Evolutionary conservation across 2,797 vertebrate species (phyloP), one percentile per base, ranked within the genome.

Genomic region (Perodicticus potto): DNA sequence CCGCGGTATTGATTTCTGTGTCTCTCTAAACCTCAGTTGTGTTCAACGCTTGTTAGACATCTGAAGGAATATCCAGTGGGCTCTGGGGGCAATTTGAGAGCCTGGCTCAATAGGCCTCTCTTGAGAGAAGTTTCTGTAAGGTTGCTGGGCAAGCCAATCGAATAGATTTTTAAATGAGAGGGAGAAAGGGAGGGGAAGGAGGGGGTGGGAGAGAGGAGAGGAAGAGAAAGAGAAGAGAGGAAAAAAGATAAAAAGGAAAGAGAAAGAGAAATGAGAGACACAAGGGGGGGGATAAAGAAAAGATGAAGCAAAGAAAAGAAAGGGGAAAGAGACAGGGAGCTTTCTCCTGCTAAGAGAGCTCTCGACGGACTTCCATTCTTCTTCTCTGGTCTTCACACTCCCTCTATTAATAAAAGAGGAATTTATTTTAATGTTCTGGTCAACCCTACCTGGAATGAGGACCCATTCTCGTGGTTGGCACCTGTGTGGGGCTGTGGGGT

Each of bases 1-100:
- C 98, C 97, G 97, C 95, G 3, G 93, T 98, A 99, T 99, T 98
- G 99, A 99, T 99, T 99, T 98, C 98, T 98, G 98, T 98, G 98
- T 99, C 98, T 99, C 98, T 98, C 98, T 98, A 98, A 98, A 98
- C 98, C 98, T 98, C 98, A 67, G 96, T 98, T 98, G 98, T 98
- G 98, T 98, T 98, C 98, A 98, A 53, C 5, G 97, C 98, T 98
- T 98, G 98, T 99, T 98, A 98, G 98, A 98, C 98, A 98, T 98
- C 98, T 98, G 98, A 98, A 98, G 98, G 97, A 98, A 98, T 98
- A 98, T 98, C 98, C 98, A 97, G 92, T 93, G 97, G 98, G 98
- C 98, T 98, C 97, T 87, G 59, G 98, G 98, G 98, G 98, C 98
- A 98, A 98, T 85, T 97, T 86, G 98, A 97, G 97, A 98, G 97